These are phyloP conservation scores for Spilosoma lubricipeda DNA, from an alignment of 2,888 invertebrate genomes.

Conservation along the genomic window DNA sequence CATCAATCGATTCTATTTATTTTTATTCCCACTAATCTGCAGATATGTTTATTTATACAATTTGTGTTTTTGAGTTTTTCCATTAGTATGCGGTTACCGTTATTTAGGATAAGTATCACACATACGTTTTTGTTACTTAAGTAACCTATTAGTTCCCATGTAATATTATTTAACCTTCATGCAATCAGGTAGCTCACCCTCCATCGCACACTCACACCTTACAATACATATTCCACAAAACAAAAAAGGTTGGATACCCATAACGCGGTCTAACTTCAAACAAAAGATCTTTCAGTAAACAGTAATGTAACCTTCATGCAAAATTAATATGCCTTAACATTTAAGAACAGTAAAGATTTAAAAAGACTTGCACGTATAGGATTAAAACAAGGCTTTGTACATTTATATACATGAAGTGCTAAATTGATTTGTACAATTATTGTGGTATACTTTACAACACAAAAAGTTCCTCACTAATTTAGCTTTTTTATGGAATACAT, in stretches of 20 bases:
- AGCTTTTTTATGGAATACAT: too few relatives aligned
- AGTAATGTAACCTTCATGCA: background rate
- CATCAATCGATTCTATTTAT: constrained; percentile 17
- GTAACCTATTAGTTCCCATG: background rate
- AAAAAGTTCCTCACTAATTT: too few relatives aligned
- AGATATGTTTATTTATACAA: background rate
- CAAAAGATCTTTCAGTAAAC: background rate
- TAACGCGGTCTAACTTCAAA: background rate
- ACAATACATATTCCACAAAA: background rate
- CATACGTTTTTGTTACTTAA: background rate
- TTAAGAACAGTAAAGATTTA: background rate
- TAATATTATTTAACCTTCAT: background rate
- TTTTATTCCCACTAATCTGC: background rate
- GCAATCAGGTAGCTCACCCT: background rate
- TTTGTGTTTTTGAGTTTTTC: background rate
- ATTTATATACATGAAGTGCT: too few relatives aligned
- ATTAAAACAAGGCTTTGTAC: background rate
- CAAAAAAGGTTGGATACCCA: background rate
- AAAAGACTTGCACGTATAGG: accelerated
- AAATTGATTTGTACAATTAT: too few relatives aligned
- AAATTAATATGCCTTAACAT: background rate
- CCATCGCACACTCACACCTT: background rate
- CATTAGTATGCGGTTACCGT: background rate
- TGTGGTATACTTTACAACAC: too few relatives aligned
- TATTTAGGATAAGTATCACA: background rate